phyloP scores from a whole-genome alignment of 2,113 vertebrate species.

The Platichthys stellatus region DNA sequence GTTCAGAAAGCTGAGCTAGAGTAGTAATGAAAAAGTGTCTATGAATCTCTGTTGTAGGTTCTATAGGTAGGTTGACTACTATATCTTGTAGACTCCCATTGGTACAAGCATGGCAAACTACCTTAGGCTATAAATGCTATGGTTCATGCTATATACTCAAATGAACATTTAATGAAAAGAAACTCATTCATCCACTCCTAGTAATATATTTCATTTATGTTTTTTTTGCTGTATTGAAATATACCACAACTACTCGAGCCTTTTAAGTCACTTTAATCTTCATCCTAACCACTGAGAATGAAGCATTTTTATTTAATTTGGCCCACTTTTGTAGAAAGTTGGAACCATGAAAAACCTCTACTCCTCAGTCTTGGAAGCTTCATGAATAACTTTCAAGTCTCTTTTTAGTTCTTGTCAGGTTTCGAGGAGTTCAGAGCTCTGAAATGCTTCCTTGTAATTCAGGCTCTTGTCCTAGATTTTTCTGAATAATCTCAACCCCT shows the following conservation, averaged over 20 bases:
- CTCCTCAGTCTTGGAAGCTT: constrained; percentile 14
- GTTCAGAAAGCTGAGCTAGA: no score
- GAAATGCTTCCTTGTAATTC: constrained; percentile 3
- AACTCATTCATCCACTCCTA: no score
- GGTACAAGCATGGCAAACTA: no score
- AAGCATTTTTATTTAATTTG: constrained; percentile 21
- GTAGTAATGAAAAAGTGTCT: no score
- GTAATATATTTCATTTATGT: no score
- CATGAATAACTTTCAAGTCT: constrained; percentile 21
- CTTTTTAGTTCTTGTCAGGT: constrained; percentile 22
- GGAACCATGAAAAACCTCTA: constrained; percentile 10
- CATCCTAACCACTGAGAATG: background rate
- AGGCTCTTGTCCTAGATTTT: background rate
- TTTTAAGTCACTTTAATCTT: no score
- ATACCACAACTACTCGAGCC: background rate
- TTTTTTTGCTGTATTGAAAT: background rate
- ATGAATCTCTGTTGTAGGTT: no score
- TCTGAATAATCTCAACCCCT: constrained; percentile 1
- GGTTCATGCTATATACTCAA: no score
- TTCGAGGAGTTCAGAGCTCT: background rate
- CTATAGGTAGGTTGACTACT: no score
- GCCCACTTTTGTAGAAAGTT: background rate
- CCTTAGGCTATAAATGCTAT: no score
- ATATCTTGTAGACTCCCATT: no score
- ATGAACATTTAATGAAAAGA: no score